Evolutionary conservation across 2,888 invertebrate species (phyloP).

Genomic region (Tipula helvola): DNA sequence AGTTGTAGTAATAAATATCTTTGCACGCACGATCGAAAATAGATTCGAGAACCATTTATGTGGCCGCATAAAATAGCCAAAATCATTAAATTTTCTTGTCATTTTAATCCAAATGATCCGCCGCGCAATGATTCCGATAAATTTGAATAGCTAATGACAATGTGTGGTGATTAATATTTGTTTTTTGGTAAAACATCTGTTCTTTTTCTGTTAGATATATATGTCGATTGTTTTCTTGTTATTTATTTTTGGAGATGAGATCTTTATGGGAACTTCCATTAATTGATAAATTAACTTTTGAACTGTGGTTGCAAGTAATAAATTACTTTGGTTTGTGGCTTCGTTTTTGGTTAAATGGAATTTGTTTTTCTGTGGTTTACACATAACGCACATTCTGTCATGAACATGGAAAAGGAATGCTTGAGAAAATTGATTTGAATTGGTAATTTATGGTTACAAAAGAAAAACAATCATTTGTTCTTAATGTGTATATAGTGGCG

Average conservation of each 20-base stretch:
- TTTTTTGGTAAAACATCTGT: not conserved
- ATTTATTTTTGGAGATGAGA: not conserved
- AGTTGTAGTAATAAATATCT: not conserved
- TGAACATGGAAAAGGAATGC: not conserved
- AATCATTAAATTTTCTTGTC: not conserved
- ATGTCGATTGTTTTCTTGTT: not conserved
- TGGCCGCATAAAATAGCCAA: not conserved
- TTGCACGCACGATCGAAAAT: not conserved
- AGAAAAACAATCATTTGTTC: not conserved
- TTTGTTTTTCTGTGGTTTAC: not conserved
- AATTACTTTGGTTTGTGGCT: not conserved
- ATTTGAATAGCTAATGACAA: not conserved
- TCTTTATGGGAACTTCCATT: not conserved
- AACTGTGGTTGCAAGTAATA: not conserved
- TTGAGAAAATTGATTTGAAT: not conserved
- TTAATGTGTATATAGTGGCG: not conserved
- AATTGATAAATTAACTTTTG: slow-evolving; percentile 4
- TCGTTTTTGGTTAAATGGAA: not conserved
- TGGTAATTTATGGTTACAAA: not conserved
- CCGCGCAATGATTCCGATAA: not conserved
- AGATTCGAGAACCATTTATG: not conserved
- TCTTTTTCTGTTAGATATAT: not conserved
- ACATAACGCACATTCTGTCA: not conserved
- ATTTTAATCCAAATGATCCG: not conserved
- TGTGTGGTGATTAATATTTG: not conserved